A percentile compares a stretch with the other conserved stretches of the same genome.
These are phyloP conservation scores for Aramus guarauna DNA, from an alignment of 2,113 vertebrate genomes.

Conservation along the genomic window DNA sequence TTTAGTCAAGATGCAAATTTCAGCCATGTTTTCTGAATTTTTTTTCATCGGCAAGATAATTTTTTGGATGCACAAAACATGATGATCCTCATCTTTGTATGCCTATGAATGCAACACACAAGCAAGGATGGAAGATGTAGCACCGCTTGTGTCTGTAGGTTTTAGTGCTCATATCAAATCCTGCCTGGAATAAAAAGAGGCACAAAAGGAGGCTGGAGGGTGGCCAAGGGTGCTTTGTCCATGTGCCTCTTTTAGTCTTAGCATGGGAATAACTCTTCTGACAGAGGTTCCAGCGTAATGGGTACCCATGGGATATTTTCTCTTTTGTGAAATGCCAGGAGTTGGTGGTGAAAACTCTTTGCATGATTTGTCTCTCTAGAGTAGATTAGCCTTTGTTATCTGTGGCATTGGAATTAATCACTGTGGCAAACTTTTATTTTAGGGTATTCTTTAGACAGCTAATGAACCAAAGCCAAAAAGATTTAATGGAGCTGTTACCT, in stretches of 20 bases:
- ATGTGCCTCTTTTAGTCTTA: not conserved
- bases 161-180: not conserved
- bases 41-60: not conserved
- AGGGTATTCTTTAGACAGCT: not conserved
- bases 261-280: not conserved
- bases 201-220: not conserved
- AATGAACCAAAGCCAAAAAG: constrained; percentile 30
- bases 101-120: not conserved
- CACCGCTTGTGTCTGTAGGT: not conserved
- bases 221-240: not conserved
- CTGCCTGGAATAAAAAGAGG: not conserved
- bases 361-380: not conserved
- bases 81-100: not conserved
- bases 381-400: constrained; percentile 28
- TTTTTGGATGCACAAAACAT: not conserved
- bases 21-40: not conserved
- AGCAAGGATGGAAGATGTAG: not conserved
- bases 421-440: constrained; percentile 28
- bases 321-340: not conserved
- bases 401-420: constrained; percentile 30
- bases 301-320: not conserved
- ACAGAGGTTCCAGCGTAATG: not conserved
- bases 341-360: not conserved
- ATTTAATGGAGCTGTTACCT: not conserved
- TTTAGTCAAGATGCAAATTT: not conserved